Base-by-base conservation (phyloP, 1,140 invertebrate genomes). In the Pogonomyrmex barbatus region DNA sequence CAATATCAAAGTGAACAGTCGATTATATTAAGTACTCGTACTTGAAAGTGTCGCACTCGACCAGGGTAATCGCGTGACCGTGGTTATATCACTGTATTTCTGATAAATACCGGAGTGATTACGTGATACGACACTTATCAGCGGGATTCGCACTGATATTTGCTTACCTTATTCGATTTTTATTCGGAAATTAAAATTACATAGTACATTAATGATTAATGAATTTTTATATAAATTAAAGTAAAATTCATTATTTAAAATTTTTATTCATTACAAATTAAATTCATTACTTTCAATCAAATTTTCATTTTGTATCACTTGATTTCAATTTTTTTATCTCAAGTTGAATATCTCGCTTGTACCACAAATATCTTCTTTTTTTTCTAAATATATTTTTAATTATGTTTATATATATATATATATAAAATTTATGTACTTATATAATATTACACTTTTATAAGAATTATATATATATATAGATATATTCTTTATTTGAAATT, bases 41-140 rank as follows among this genome's bases (percentile, higher is more conserved):
- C 30, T 47, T 60, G 78, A 81, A 71, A 73, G 54, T 79, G 14
- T 67, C 8, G 30, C 42, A 24, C 30, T 47, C 14, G 9, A 83
- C 60, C 63, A 67, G 30, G 2, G 47, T 60, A 33, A 65, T 45
- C 30, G 12, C 30, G 65, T 68, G 50, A 58, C 8, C 17, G 24
- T 24, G 2, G 39, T 81, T 50, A 81, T 81, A 58, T 79, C 62
- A 79, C 81, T 63, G 58, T 76, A 30, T 5, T 50, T 78, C 42
- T 33, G 24, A 85, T 79, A 67, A 58, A 12, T 73, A 12, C 17
- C 39, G 17, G 17, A 60, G n/a, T 12, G 39, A 71, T 71, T 71
- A 71, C n/a, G n/a, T n/a, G n/a, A n/a, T n/a, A n/a, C n/a, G 39
- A 10, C 10, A 71, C 5, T 68, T 54, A 6, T 47, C 39, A 17